phyloP scores from a whole-genome alignment of 2,797 vertebrate genomes.

The Ambastaia sidthimunki region DNA sequence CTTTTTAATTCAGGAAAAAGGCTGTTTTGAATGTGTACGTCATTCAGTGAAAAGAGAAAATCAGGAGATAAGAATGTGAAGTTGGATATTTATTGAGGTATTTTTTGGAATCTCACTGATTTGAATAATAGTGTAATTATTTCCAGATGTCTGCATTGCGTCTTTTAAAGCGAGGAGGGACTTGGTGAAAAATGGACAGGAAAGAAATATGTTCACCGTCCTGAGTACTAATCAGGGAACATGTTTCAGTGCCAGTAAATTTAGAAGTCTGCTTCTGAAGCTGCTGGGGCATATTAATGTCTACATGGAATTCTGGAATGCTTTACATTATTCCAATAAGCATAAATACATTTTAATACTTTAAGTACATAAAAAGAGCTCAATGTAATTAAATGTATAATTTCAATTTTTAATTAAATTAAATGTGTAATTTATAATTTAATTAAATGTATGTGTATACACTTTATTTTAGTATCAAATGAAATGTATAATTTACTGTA shows the following conservation, averaged over 20 bases:
- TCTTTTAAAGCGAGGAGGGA: slow-evolving; percentile 12
- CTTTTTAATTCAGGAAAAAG: neutral
- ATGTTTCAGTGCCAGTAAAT: slow-evolving; percentile 13
- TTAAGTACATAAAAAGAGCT: no score
- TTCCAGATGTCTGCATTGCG: slow-evolving; percentile 27
- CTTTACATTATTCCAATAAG: neutral
- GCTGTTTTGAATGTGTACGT: slow-evolving; percentile 1
- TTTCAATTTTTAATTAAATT: no score
- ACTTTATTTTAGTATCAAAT: no score
- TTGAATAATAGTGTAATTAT: slow-evolving; percentile 36
- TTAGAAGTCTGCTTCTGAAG: neutral
- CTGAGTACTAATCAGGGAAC: slow-evolving; percentile 32
- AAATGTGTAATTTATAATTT: no score
- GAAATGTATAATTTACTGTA: no score
- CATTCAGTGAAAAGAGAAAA: slow-evolving; percentile 15
- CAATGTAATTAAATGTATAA: no score
- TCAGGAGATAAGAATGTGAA: slow-evolving; percentile 12
- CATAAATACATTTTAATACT: neutral
- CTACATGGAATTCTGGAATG: neutral
- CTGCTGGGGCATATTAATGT: neutral
- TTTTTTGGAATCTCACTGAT: slow-evolving; percentile 27
- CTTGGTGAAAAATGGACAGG: slow-evolving; percentile 30
- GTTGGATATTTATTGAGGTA: slow-evolving; percentile 30
- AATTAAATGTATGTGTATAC: no score
- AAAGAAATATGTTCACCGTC: slow-evolving; percentile 22